Percentiles rank a stretch among this genome's conserved stretches.
Evolutionary conservation across 2,797 vertebrate genomes (phyloP).

Genomic region (Acomys russatus): DNA sequence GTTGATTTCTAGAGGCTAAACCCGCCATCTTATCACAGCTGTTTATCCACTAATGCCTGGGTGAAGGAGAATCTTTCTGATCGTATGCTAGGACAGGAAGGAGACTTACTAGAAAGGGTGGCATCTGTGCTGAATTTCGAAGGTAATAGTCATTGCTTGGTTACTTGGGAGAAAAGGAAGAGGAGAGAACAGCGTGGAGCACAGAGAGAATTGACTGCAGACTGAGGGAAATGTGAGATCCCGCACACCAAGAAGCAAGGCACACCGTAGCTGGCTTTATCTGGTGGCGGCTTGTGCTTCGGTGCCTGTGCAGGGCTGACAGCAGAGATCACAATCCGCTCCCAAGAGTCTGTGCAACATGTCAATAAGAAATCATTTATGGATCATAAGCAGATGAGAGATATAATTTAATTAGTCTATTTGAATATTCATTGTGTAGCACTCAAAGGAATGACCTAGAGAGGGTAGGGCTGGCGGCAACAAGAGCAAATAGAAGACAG

Average conservation of each 20-base stretch:
- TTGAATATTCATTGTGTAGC: conserved; percentile 43
- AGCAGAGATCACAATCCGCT: background rate
- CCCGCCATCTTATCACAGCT: background rate
- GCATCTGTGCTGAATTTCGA: background rate
- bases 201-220: background rate
- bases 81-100: background rate
- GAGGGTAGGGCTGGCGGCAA: conserved; percentile 8
- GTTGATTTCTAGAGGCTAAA: background rate
- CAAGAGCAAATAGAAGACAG: conserved; percentile 31
- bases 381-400: conserved; percentile 45
- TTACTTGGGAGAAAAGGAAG: background rate
- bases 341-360: background rate
- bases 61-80: background rate
- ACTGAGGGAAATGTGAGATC: background rate
- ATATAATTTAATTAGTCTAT: conserved; percentile 57
- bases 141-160: background rate
- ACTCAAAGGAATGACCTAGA: conserved; percentile 32
- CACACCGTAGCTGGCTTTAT: background rate
- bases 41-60: background rate
- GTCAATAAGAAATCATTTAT: conserved; percentile 22
- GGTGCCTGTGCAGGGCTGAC: background rate
- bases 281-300: no score
- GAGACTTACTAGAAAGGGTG: background rate
- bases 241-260: background rate
- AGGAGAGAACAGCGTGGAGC: background rate